phyloP scores from a whole-genome alignment of 2,797 vertebrate genomes.

The Schizopygopsis pylzovi region DNA sequence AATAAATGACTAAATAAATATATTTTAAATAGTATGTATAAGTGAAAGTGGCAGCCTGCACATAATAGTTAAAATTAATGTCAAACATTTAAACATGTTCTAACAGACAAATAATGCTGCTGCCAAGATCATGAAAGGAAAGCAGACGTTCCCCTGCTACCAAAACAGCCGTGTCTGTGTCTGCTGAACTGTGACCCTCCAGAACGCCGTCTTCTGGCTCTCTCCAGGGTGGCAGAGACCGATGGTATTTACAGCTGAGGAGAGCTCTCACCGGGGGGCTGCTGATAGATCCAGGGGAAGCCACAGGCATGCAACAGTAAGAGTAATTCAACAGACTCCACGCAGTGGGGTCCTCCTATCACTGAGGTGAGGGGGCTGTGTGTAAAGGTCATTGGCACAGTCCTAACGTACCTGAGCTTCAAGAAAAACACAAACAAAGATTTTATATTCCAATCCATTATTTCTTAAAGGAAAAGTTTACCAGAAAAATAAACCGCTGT shows the following conservation, averaged over 20 bases:
- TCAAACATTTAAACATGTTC: background rate
- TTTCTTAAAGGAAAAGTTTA: background rate
- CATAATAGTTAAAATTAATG: background rate
- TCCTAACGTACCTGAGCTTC: slow-evolving; percentile 62
- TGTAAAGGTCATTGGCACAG: slow-evolving; percentile 70
- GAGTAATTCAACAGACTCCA: slow-evolving; percentile 65
- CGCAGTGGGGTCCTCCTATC: slow-evolving; percentile 67
- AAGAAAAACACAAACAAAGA: slow-evolving; percentile 15
- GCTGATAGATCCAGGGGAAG: slow-evolving; percentile 69
- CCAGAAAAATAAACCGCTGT: background rate
- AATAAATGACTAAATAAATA: background rate
- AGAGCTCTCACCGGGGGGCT: slow-evolving; percentile 70
- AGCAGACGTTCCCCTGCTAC: slow-evolving; percentile 53
- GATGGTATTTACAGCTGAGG: slow-evolving; percentile 80
- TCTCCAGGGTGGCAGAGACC: slow-evolving; percentile 64
- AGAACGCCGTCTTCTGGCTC: slow-evolving; percentile 55
- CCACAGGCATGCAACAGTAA: slow-evolving; percentile 72
- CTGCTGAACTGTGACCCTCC: slow-evolving; percentile 48
- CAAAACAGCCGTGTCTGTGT: slow-evolving; percentile 48
- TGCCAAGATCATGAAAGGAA: slow-evolving; percentile 24
- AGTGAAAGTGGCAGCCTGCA: background rate
- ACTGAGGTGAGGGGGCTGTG: slow-evolving; percentile 37
- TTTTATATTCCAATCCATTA: background rate
- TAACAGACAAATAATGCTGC: slow-evolving; percentile 15
- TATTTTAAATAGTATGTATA: background rate